Base-by-base conservation (phyloP, 1,140 invertebrate genomes). In the Drosophila teissieri region DNA sequence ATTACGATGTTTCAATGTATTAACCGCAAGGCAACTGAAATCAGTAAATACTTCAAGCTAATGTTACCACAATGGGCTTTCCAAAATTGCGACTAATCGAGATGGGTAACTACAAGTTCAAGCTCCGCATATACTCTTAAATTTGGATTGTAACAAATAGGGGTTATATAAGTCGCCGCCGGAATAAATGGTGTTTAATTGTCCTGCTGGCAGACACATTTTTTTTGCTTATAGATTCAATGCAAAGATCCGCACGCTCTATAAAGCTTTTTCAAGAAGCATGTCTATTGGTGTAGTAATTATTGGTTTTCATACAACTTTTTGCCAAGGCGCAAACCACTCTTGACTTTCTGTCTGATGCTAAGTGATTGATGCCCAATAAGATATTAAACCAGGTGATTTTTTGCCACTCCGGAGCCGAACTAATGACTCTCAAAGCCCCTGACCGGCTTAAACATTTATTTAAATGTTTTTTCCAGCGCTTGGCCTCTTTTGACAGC, bases 341-440 rank as follows among this genome's bases (percentile, higher is more conserved):
- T 36, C 31, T 36, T 36, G 8, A 52, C 49, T 36, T 36, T 15
- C 31, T 34, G 48, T 51, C 39, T 17, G 42, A 42, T 36, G 36
- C 6, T 5, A 44, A 19, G 61, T 72, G 64, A 72, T 72, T 70
- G 67, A 72, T 70, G 64, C 3, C 27, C 49, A 36, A 64, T 57
- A 52, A 58, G 49, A 62, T 45, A 46, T 60, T 49, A 57, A 48
- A 42, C 49, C 73, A 22, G 17, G 31, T 19, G 40, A 40, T 44
- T 45, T 78, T 73, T 68, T 46, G 4, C 6, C 22, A 6, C 34
- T 37, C 15, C 51, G 34, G 46, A 44, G 51, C 53, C 37, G 8
- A 49, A 77, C 63, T 77, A 77, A 77, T 77, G 73, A 61, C 73
- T 51, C 44, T 19, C 53, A n/a, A 17, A 36, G 31, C 37, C 36